Percentiles rank a stretch among this genome's conserved stretches.
Evolutionary conservation across 1,140 invertebrate species (phyloP).

Genomic region (Papilio aristodemus): DNA sequence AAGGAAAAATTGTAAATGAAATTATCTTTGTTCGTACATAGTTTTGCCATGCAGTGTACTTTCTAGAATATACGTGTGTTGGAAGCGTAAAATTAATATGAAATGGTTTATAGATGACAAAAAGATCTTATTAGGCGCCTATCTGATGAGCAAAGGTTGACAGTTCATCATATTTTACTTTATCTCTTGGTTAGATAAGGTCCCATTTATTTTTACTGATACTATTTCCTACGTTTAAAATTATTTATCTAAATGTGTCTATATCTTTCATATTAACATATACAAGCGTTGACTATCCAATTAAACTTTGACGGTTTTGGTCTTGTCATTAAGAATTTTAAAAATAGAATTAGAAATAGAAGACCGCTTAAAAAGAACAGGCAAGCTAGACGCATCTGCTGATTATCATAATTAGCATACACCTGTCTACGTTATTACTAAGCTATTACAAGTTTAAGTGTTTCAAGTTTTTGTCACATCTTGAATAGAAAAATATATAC

Average conservation of each 20-base stretch:
- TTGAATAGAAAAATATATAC: not conserved
- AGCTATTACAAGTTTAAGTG: not conserved
- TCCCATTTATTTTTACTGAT: too few species aligned
- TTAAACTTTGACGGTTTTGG: constrained; percentile 23
- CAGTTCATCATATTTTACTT: too few species aligned
- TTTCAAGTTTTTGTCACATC: constrained; percentile 20
- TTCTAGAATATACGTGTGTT: too few species aligned
- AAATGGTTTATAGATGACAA: too few species aligned
- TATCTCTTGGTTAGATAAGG: too few species aligned
- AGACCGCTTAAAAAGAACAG: constrained; percentile 18
- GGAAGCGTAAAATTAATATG: too few species aligned
- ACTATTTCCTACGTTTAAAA: too few species aligned
- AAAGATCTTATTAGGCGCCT: too few species aligned
- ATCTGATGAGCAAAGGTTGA: too few species aligned
- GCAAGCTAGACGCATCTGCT: constrained; percentile 57
- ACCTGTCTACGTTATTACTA: constrained; percentile 46
- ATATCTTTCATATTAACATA: too few species aligned
- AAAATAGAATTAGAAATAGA: not conserved
- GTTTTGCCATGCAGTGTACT: not conserved
- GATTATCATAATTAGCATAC: constrained; percentile 52
- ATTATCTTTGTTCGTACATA: constrained; percentile 1
- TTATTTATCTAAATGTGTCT: too few species aligned
- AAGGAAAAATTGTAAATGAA: constrained; percentile 11
- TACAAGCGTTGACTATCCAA: not conserved
- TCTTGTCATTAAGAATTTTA: not conserved